Percentiles rank a stretch among this genome's conserved stretches.
phyloP scores from a whole-genome alignment of 92 coral and sea anemone species.

The Zoanthus gigantus region DNA sequence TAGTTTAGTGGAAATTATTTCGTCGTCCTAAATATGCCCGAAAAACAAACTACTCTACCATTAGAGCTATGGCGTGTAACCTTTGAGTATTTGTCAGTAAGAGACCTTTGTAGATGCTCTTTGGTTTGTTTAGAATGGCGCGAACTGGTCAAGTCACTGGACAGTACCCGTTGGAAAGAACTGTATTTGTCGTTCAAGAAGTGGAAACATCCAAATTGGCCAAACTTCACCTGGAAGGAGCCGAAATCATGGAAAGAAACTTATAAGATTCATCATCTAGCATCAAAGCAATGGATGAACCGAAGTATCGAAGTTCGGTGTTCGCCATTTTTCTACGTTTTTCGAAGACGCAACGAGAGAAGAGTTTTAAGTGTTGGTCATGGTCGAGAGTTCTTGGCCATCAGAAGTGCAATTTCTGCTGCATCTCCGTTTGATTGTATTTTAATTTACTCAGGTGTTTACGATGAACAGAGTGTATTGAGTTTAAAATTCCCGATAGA shows the following conservation, averaged over 20 bases:
- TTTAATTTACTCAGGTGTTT: constrained; percentile 76
- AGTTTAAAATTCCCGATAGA: constrained; percentile 93
- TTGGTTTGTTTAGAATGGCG: constrained; percentile 96
- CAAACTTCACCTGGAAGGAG: constrained; percentile 81
- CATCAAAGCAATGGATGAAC: constrained; percentile 93
- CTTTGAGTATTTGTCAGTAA: constrained; percentile 78
- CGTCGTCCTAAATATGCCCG: constrained; percentile 66
- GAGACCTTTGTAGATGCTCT: constrained; percentile 91
- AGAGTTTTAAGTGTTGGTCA: constrained; percentile 81
- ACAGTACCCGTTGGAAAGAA: constrained; percentile 95
- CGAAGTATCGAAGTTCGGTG: constrained; percentile 89
- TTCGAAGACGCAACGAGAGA: constrained; percentile 76
- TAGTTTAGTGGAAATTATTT: neutral
- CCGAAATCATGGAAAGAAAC: constrained; percentile 96
- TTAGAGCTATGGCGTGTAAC: constrained; percentile 95
- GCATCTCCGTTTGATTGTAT: constrained; percentile 96
- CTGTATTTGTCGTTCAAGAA: constrained; percentile 83
- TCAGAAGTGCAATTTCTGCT: constrained; percentile 84
- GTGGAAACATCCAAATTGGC: constrained; percentile 99
- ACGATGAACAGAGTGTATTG: constrained; percentile 89
- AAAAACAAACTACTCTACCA: constrained; percentile 84
- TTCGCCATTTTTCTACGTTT: constrained; percentile 78
- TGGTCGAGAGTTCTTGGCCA: constrained; percentile 71
- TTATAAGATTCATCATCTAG: constrained; percentile 83
- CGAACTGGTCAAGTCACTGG: constrained; percentile 95